Evolutionary conservation across 2,888 invertebrate species (phyloP), one percentile per base, ranked within the genome.

Genomic region (Actias luna): DNA sequence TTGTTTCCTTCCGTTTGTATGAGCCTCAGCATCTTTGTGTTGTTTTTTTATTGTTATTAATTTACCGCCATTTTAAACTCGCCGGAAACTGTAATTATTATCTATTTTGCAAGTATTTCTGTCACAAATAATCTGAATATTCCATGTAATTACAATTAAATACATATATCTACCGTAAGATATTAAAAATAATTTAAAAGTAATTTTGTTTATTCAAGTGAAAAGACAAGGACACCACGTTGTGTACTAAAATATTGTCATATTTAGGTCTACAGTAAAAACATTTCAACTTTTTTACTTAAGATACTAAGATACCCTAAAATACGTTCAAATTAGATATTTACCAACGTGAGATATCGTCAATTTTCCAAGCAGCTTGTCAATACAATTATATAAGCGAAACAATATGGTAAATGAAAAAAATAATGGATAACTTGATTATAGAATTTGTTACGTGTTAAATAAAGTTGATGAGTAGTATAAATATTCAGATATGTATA

Each of bases 1-100:
- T 91, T 89, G 88, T 80, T 87, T 87, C 83, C 85, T 88, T 89
- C 91, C 89, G 85, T 77, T 79, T 69, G 64, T 65, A 60, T 59
- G 66, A 46, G 66, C 58, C 62, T 67, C 69, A 69, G 68, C 69
- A 67, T 71, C 8, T 22, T 46, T 74, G 79, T 75, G 76, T 79
- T 69, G 67, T 77, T 76, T 67, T 74, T 75, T 68, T 65, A 68
- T 69, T 67, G n/a, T 68, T 65, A 67, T 69, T 52, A 58, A 73
- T 74, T 74, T 70, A 76, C 67, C 69, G 67, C 58, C 66, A 39
- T 22, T 42, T 31, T 57, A 29, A 61, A 61, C 42, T 39, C 52
- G 2, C 18, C 55, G 29, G 52, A 16, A 27, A n/a, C 29, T 25
- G 55, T 42, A 12, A n/a, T 59, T 36, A n/a, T 42, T 36, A 33